Percentiles rank a stretch among this genome's conserved stretches.
Conservation (phyloP, 1,140 invertebrate genomes). For the Microplitis mediator region DNA sequence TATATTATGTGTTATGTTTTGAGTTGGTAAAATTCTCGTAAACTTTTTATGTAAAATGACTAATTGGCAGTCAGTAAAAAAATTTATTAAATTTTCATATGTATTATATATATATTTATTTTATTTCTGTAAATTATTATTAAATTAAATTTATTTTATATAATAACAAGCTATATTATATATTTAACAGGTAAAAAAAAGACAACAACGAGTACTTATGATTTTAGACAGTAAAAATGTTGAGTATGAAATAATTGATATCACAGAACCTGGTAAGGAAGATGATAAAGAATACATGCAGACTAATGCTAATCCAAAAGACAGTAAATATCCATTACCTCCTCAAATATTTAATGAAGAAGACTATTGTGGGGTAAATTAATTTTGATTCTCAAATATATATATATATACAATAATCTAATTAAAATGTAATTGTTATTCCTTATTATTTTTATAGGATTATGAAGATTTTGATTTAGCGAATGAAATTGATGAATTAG, state of each 20-base stretch:
- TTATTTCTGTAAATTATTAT: no score
- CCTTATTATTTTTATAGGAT: conserved; percentile 68
- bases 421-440: not conserved
- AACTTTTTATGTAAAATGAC: no score
- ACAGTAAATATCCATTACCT: conserved; percentile 78
- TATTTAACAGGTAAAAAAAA: conserved; percentile 84
- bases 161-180: not conserved
- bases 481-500: conserved; percentile 88
- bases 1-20: no score
- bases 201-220: conserved; percentile 89
- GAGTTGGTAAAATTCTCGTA: no score
- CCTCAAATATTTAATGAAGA: conserved; percentile 94
- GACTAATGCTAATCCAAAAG: conserved; percentile 80
- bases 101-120: no score
- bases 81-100: no score
- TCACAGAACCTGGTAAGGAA: conserved; percentile 89
- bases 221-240: conserved; percentile 90
- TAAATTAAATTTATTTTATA: not conserved
- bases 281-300: conserved; percentile 92
- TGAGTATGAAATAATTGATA: conserved; percentile 87
- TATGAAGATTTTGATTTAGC: conserved; percentile 91
- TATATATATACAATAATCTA: no score
- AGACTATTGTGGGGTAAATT: conserved; percentile 88
- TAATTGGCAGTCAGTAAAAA: no score
- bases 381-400: not conserved